These are phyloP conservation scores for Pachypsylla venusta DNA, from an alignment of 1,140 invertebrate genomes.

Conservation along the genomic window DNA sequence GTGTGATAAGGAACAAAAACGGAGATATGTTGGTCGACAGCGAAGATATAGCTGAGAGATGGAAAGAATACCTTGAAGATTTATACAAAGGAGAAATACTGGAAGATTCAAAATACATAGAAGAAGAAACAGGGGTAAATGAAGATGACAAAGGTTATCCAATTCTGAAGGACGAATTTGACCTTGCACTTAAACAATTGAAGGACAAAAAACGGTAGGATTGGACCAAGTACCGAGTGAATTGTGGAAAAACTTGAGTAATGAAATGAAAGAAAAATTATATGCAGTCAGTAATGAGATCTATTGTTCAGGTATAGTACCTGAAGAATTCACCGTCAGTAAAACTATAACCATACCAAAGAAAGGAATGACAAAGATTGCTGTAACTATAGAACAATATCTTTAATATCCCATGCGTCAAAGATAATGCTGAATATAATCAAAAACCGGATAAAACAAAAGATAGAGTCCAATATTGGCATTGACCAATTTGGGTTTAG, in stretches of 20 bases:
- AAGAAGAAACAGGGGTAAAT: not conserved
- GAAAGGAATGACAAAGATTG: constrained; percentile 5
- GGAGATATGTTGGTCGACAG: constrained; percentile 2
- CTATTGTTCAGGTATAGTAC: not conserved
- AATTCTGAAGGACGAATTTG: not conserved
- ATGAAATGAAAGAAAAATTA: too few species aligned
- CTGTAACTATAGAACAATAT: constrained; percentile 9
- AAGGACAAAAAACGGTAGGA: too few species aligned
- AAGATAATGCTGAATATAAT: constrained; percentile 5
- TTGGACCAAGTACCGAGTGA: too few species aligned
- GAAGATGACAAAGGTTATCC: not conserved
- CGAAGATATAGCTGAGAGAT: constrained; percentile 5
- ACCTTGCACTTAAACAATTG: too few species aligned
- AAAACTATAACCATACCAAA: constrained; percentile 4
- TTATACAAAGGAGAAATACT: constrained; percentile 11
- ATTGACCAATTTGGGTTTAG: too few species aligned
- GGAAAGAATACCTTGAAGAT: constrained; percentile 16
- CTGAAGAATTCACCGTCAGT: not conserved
- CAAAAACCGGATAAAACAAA: too few species aligned
- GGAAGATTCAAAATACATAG: not conserved
- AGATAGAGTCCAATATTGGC: too few species aligned
- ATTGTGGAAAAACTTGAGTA: too few species aligned
- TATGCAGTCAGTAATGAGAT: not conserved
- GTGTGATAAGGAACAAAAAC: constrained; percentile 8
- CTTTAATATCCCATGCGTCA: constrained; percentile 8